Percentiles rank a stretch among this genome's conserved stretches.
These are phyloP conservation scores for Mesaphorura yosii DNA, from an alignment of 1,140 invertebrate genomes.

Conservation along the genomic window DNA sequence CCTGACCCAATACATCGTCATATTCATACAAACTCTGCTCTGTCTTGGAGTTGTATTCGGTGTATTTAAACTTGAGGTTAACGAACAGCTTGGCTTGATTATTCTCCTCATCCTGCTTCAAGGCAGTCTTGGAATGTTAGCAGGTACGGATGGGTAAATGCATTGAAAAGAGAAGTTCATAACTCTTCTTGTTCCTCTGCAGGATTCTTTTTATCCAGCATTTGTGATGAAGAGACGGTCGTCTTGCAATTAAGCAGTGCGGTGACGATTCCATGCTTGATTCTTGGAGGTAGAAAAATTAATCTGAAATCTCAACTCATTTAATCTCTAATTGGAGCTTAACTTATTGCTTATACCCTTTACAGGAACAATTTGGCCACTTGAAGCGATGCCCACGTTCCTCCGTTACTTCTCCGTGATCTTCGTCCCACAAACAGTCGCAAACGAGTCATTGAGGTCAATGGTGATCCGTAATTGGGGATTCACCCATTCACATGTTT, in stretches of 20 bases:
- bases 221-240: constrained; percentile 43
- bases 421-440: constrained; percentile 15
- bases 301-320: neutral
- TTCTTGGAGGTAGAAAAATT: constrained; percentile 14
- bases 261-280: constrained; percentile 19
- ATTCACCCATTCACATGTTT: constrained; percentile 9
- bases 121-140: constrained; percentile 19
- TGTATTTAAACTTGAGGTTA: constrained; percentile 20
- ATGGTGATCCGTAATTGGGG: constrained; percentile 11
- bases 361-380: constrained; percentile 74
- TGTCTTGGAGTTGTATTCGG: constrained; percentile 48
- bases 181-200: constrained; percentile 9
- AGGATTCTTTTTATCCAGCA: constrained; percentile 43
- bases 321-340: neutral
- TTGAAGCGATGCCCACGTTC: constrained; percentile 77
- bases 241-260: constrained; percentile 64
- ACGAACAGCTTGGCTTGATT: constrained; percentile 9
- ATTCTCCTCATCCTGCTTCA: constrained; percentile 7
- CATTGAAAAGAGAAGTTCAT: neutral
- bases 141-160: constrained; percentile 19
- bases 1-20: constrained; percentile 80
- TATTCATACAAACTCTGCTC: constrained; percentile 76
- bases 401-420: constrained; percentile 56
- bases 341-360: neutral
- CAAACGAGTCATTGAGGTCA: constrained; percentile 12